Evolutionary conservation across 1,140 invertebrate genomes (phyloP), one percentile per base, ranked within the genome.

Genomic region (Bombus haemorrhoidalis): DNA sequence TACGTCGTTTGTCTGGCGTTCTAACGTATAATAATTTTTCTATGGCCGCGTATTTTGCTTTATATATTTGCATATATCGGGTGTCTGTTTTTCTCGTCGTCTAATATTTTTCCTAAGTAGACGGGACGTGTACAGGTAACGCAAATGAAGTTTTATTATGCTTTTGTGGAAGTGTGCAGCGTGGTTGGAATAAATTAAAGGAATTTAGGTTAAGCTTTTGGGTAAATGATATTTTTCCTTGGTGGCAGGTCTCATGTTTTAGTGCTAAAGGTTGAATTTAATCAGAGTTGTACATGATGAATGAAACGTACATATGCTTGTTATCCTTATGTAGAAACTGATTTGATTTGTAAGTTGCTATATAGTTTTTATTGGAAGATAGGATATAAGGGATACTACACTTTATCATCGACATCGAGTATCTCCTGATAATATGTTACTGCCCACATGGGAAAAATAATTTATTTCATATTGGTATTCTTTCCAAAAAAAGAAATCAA

Each of bases 1-100:
- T 25, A 15, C 13, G 34, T 77, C 28, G 12, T 28, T 9, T 18
- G 71, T 64, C 47, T 1, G 32, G 18, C 18, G 28, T 22, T 53
- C n/a, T 53, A 34, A 9, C 6, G n/a, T 53, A 41, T n/a, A 74
- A 76, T 77, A 77, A 76, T 83, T 76, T 32, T 68, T 39, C 59
- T 25, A 39, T 37, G 28, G 18, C 22, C 28, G 32, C 18, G 5
- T 10, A 12, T 34, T 39, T 12, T 37, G 1, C 37, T 39, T 3
- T 4, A 28, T 72, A 72, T 41, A 81, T 53, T 28, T 28, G 66
- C n/a, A 39, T 57, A 37, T 28, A 68, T 28, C 28, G 18, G n/a
- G 59, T 41, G 59, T 28, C 69, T 28, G 25, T 12, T 39, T 22
- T 5, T 28, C 37, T 6, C 25, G 10, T 39, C 25, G 25, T 41